A percentile compares a stretch with the other conserved stretches of the same genome.
Evolutionary conservation across 2,797 vertebrate species (phyloP).

Genomic region (Falco cherrug): DNA sequence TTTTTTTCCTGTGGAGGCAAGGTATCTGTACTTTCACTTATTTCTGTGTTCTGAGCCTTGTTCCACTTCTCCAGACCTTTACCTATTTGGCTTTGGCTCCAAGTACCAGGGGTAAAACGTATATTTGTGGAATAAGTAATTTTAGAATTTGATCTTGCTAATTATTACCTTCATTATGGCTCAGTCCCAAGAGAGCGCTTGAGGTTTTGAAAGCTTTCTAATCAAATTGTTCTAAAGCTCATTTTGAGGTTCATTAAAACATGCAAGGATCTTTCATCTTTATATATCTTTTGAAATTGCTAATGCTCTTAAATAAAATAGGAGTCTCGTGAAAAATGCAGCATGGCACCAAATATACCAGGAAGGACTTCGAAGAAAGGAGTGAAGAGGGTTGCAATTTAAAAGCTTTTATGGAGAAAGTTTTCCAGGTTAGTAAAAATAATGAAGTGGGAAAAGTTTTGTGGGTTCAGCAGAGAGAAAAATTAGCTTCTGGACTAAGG

Average conservation of each 20-base stretch:
- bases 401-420: not conserved
- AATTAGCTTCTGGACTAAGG: not conserved
- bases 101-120: not conserved
- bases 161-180: conserved; percentile 61
- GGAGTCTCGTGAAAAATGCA: not conserved
- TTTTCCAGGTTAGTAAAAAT: not conserved
- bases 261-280: conserved; percentile 58
- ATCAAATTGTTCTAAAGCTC: conserved; percentile 63
- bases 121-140: conserved; percentile 51
- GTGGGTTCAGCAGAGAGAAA: not conserved
- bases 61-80: conserved; percentile 29
- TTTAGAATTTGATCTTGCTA: conserved; percentile 57
- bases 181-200: not conserved
- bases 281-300: conserved; percentile 41
- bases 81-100: not conserved
- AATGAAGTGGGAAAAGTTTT: not conserved
- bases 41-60: not conserved
- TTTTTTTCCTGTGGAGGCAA: not conserved
- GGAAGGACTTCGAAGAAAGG: not conserved
- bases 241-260: conserved; percentile 60
- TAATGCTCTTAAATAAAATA: conserved; percentile 43
- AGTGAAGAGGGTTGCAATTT: not conserved
- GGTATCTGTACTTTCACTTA: not conserved
- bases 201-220: conserved; percentile 55
- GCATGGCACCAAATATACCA: not conserved